phyloP scores from a whole-genome alignment of 2,113 vertebrate species.

The Calypte anna region DNA sequence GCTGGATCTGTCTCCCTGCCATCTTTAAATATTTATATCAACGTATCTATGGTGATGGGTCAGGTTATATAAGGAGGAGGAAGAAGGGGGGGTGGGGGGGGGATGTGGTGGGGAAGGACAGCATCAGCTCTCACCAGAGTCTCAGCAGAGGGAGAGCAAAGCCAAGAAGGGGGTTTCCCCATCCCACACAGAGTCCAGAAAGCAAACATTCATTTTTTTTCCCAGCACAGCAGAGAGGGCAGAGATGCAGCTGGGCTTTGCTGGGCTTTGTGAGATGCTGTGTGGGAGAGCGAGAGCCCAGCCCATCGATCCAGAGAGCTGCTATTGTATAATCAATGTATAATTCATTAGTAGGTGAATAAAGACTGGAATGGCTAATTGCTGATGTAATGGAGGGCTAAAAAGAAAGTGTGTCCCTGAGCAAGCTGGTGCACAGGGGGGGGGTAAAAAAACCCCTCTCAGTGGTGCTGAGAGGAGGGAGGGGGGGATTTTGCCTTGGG shows the following conservation, averaged over 20 bases:
- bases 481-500: not conserved
- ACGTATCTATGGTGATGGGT: conserved; percentile 54
- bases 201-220: not conserved
- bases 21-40: conserved; percentile 66
- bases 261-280: not conserved
- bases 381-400: not conserved
- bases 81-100: not conserved
- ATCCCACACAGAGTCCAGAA: not conserved
- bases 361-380: conserved; percentile 9
- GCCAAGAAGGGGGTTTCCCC: fast-evolving
- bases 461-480: too few species aligned
- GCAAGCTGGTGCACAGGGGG: not conserved
- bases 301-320: not conserved
- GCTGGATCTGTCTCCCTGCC: not conserved
- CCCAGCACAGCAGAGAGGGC: not conserved
- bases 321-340: conserved; percentile 50
- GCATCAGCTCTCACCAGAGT: not conserved
- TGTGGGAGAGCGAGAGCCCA: not conserved
- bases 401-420: not conserved
- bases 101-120: not conserved
- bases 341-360: conserved; percentile 60
- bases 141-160: not conserved
- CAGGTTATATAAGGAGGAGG: not conserved
- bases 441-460: not conserved
- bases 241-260: not conserved